These are phyloP conservation scores for Trinorchestia longiramus DNA, from an alignment of 1,140 invertebrate genomes.

Conservation along the genomic window DNA sequence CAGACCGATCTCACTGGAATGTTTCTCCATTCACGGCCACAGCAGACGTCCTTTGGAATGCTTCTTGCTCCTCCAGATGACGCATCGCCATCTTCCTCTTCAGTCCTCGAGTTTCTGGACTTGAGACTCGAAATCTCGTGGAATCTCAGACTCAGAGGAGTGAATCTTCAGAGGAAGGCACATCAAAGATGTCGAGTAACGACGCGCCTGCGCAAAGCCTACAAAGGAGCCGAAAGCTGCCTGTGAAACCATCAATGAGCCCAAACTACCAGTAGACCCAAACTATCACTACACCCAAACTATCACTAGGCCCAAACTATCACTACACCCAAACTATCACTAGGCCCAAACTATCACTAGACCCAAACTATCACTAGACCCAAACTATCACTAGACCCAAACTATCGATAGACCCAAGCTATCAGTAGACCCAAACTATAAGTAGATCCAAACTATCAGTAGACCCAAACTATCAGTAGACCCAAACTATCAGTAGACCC, in stretches of 20 bases:
- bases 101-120: not conserved
- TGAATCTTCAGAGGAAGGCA: not conserved
- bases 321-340: no score
- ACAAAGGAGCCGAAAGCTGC: not conserved
- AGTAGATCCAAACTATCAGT: no score
- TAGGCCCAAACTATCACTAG: no score
- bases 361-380: no score
- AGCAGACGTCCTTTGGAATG: not conserved
- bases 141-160: not conserved
- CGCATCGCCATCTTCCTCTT: not conserved
- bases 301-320: no score
- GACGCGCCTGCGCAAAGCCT: not conserved
- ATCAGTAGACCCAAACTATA: no score
- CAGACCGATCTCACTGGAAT: not conserved
- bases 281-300: not conserved
- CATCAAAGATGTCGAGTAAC: not conserved
- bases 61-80: not conserved
- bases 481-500: no score
- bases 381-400: no score
- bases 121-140: not conserved
- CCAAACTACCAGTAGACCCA: not conserved
- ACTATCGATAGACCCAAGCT: no score
- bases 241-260: not conserved
- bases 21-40: not conserved
- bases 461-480: no score